phyloP scores from a whole-genome alignment of 2,797 vertebrate species.

The Bradypodion ventrale region DNA sequence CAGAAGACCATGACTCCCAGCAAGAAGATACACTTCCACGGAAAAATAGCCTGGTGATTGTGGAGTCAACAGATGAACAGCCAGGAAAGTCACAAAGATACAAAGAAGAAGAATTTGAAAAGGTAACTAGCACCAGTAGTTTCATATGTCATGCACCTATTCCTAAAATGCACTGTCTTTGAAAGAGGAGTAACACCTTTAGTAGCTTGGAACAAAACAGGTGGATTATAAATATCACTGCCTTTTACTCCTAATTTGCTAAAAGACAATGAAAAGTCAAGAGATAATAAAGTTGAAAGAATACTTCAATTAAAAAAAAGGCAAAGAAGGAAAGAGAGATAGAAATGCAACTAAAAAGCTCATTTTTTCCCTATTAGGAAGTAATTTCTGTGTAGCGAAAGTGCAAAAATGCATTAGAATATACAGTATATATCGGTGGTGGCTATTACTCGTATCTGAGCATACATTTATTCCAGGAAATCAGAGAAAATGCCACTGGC shows the following conservation, averaged over 20 bases:
- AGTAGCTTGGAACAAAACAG: background rate
- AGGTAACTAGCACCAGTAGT: slow-evolving; percentile 76
- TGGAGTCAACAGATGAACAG: slow-evolving; percentile 82
- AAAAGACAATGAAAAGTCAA: background rate
- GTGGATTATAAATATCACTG: background rate
- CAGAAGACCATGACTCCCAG: slow-evolving; percentile 67
- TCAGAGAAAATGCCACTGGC: too few species aligned
- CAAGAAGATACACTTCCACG: slow-evolving; percentile 61
- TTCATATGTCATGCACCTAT: background rate
- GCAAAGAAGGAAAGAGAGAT: background rate
- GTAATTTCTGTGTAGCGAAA: background rate
- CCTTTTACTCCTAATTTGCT: background rate
- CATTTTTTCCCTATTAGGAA: background rate
- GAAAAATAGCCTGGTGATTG: slow-evolving; percentile 72
- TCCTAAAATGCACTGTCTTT: background rate
- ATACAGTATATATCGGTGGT: too few species aligned
- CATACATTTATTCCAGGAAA: too few species aligned
- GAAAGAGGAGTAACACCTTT: slow-evolving; percentile 3
- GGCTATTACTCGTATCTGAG: too few species aligned
- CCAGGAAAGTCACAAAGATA: slow-evolving; percentile 73
- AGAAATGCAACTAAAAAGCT: background rate
- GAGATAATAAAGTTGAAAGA: slow-evolving; percentile 12
- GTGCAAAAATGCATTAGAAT: background rate
- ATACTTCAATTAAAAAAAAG: background rate
- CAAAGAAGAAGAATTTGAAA: slow-evolving; percentile 82